Evolutionary conservation across 2,888 invertebrate genomes (phyloP).

Genomic region (Disparrhopalites patrizii): DNA sequence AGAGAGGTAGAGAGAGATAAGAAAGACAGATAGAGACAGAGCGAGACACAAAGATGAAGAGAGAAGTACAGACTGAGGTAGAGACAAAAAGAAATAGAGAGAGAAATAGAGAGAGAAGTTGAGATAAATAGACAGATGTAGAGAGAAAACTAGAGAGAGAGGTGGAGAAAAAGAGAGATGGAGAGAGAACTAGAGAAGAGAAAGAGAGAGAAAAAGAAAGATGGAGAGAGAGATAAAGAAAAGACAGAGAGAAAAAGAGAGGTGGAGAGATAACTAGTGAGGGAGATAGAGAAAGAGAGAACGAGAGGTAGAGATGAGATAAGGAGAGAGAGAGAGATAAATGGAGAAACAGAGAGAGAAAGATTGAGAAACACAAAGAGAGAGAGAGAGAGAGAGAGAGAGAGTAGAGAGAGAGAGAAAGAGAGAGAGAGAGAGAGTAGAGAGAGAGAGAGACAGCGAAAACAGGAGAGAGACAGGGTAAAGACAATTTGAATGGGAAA

Average conservation of each 20-base stretch:
- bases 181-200: constrained; percentile 18
- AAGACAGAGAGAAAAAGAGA: not conserved
- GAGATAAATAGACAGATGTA: not conserved
- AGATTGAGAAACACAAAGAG: not conserved
- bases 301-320: no score
- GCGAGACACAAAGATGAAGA: not conserved
- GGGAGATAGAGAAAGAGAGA: no score
- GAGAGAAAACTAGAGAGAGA: constrained; percentile 15
- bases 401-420: not conserved
- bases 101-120: constrained; percentile 10
- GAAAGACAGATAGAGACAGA: not conserved
- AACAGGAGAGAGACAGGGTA: no score
- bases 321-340: no score
- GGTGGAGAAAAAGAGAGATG: constrained; percentile 23
- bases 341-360: no score
- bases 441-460: no score
- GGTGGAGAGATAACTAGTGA: not conserved
- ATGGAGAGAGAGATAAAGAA: constrained; percentile 15
- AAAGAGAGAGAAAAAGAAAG: no score
- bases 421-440: no score
- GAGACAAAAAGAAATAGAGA: not conserved
- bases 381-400: not conserved
- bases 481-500: not conserved
- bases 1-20: not conserved
- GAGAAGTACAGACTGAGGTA: not conserved